Evolutionary conservation across 2,797 vertebrate genomes (phyloP), one percentile per base, ranked within the genome.

Genomic region (Acridotheres tristis): DNA sequence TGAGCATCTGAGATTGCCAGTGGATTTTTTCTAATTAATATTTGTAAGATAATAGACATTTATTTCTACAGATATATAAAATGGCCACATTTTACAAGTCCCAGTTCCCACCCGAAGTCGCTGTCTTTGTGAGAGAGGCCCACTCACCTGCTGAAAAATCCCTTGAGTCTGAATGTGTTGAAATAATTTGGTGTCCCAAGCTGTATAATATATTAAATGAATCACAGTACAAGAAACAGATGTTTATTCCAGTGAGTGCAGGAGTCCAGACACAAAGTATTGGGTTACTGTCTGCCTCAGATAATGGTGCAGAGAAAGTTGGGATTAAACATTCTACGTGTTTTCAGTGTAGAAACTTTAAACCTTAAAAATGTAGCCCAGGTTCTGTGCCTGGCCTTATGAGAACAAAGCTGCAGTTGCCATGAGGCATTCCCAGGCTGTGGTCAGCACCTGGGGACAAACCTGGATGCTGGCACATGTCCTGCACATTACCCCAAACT

Each of bases 201-300:
- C 88, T 61, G 65, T 82, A 59, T 50, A 79, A 76, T 76, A 27
- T 93, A 86, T 88, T 88, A 86, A 87, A 90, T 5, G 16, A 91
- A 90, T 90, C 63, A 43, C 48, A 73, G 59, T 69, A 82, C 57
- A 71, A 88, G 90, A 94, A 96, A 93, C 89, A 96, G 88, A 90
- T 96, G 91, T 87, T 94, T 94, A 91, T 82, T 95, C 79, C 86
- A 91, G 48, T 54, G 53, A 61, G 72, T 79, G 59, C 82, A 67
- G 66, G 50, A 92, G 21, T 88, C 90, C 91, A 96, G 90, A 84
- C 91, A 76, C 32, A n/a, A 63, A 81, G 71, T 88, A 54, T 94
- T 94, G 83, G 55, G 76, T 96, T 95, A 86, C 93, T 54, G 68
- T 89, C 89, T 88, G 66, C 74, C 85, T 93, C 91, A 84, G 93